Evolutionary conservation across 2,888 invertebrate genomes (phyloP).

Genomic region (Germaria angustata): DNA sequence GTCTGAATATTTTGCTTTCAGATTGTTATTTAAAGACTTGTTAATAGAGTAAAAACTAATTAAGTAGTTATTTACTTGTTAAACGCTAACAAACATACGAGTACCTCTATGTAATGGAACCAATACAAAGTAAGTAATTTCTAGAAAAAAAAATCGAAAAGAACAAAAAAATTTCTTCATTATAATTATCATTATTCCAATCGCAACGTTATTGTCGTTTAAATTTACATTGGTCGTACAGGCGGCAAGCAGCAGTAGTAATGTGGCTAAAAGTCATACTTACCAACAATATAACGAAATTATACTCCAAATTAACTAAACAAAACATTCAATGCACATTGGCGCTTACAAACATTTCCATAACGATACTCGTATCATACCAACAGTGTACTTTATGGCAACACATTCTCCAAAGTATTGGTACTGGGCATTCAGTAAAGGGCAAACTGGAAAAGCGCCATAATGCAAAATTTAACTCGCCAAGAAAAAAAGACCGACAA

Average conservation of each 20-base stretch:
- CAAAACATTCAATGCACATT: conserved; percentile 48
- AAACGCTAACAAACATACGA: conserved; percentile 35
- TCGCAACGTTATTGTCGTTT: neutral
- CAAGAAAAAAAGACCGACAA: neutral
- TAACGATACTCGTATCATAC: conserved; percentile 67
- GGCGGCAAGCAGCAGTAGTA: neutral
- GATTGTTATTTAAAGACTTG: too few species aligned
- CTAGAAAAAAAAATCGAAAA: neutral
- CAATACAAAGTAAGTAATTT: neutral
- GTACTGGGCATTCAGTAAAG: conserved; percentile 7
- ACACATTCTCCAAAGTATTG: conserved; percentile 14
- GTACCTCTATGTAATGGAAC: conserved; percentile 9
- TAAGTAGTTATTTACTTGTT: conserved; percentile 64
- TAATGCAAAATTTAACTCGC: conserved; percentile 10
- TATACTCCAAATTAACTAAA: conserved; percentile 52
- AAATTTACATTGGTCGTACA: neutral
- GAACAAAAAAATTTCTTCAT: conserved; percentile 11
- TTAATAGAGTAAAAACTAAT: too few species aligned
- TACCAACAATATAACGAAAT: conserved; percentile 29
- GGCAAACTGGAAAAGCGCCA: conserved; percentile 33
- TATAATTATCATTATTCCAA: conserved; percentile 14
- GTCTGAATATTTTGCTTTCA: neutral
- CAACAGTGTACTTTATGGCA: conserved; percentile 30
- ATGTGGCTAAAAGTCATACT: conserved; percentile 3
- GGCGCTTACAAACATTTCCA: conserved; percentile 72